Base-by-base conservation (phyloP, 2,113 vertebrate genomes). In the Scolopax mira region DNA sequence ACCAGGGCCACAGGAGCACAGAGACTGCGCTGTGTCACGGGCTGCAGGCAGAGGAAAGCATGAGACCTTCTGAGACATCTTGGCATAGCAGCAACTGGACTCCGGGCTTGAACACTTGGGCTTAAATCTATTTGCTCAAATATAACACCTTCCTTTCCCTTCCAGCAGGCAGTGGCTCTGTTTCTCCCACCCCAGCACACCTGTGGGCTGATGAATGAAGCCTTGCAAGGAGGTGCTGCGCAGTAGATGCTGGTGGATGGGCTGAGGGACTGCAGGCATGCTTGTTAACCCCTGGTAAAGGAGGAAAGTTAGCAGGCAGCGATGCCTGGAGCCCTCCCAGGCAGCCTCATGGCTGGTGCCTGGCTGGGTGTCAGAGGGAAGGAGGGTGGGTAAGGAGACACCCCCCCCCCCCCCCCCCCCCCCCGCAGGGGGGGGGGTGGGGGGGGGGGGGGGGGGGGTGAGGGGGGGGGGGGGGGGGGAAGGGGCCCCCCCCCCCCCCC, bases 21-120 rank as follows among this genome's bases (percentile, higher is more conserved):
- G 25, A 67, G 12, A 11, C 23, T 55, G 49, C 22, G 4, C 44
- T 55, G 71, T 2, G 1, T 25, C 0, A 0, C 7, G 37, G 64
- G 24, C 65, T 89, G 30, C 1, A 3, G 42, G 52, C 69, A 51
- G 41, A 51, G 22, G 37, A 60, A 42, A 74, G n/a, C 48, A 41
- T 17, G 4, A 54, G 81, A 48, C 37, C 51, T 42, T 41, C 16
- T 22, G 42, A 79, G n/a, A 61, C 11, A 23, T 17, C 51, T 41
- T n/a, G 11, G 22, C 16, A 7, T 6, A 25, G 27, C 37, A 21
- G 54, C 46, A 42, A 9, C 15, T 71, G 66, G 28, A 31, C 23
- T 39, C 30, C 17, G n/a, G 39, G 22, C 28, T 84, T 1, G 1
- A 46, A 37, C 8, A 4, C 14, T 37, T 54, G 27, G 30, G 15